Conservation (phyloP, 2,888 invertebrate genomes). For the Anoncus sp. region DNA sequence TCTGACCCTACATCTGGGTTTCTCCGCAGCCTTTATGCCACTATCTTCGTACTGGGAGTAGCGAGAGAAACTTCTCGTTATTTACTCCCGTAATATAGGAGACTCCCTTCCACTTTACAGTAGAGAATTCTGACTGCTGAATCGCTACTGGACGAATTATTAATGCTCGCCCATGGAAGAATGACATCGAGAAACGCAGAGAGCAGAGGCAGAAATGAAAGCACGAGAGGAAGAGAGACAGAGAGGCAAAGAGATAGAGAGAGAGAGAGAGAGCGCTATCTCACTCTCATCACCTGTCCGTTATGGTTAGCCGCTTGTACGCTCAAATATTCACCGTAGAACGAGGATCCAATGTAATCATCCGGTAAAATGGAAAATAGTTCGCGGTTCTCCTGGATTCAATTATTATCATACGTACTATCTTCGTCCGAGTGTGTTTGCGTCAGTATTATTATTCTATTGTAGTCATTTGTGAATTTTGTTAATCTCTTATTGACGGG, state of each 20-base stretch:
- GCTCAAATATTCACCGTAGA: constrained; percentile 38
- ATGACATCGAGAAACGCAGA: constrained; percentile 24
- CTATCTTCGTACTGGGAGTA: constrained; percentile 27
- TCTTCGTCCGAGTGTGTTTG: not conserved
- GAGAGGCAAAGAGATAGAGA: too few relatives aligned
- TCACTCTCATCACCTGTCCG: constrained; percentile 50
- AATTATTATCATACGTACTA: not conserved
- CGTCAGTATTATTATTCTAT: constrained; percentile 32
- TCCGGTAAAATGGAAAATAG: not conserved
- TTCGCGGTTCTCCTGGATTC: constrained; percentile 1
- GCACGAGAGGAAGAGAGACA: too few relatives aligned
- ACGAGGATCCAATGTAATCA: not conserved
- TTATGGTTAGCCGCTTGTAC: constrained; percentile 45
- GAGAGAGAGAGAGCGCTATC: constrained; percentile 2
- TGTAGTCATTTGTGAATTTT: constrained; percentile 1
- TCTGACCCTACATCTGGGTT: constrained; percentile 27
- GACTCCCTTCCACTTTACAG: constrained; percentile 45
- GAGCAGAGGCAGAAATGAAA: constrained; percentile 21
- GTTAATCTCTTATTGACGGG: not conserved
- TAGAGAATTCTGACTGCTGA: constrained; percentile 12
- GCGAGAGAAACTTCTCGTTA: constrained; percentile 65
- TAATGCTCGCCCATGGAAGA: constrained; percentile 43
- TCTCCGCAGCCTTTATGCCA: constrained; percentile 15
- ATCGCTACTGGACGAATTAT: constrained; percentile 52
- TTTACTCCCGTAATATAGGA: constrained; percentile 75